phyloP scores from a whole-genome alignment of 2,888 invertebrate genomes.

The Lobophora halterata region DNA sequence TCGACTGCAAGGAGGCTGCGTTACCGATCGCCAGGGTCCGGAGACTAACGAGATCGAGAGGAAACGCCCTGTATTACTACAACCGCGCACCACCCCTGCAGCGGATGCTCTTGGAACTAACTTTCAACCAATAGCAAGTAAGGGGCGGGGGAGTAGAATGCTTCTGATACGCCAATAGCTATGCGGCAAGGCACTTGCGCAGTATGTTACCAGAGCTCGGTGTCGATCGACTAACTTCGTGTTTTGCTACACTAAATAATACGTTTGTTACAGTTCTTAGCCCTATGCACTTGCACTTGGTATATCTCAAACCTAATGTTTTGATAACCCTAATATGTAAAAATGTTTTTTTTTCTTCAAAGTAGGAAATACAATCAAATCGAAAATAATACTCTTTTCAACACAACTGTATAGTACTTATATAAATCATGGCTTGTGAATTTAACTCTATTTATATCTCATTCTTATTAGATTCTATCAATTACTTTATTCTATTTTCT shows the following conservation, averaged over 20 bases:
- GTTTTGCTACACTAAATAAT: neutral
- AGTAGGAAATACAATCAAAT: neutral
- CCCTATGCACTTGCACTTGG: constrained; percentile 6
- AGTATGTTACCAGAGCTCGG: neutral
- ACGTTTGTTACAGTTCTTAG: neutral
- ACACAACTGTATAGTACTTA: no score
- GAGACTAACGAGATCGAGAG: constrained; percentile 4
- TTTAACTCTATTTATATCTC: no score
- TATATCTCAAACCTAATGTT: constrained; percentile 6
- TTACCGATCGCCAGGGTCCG: constrained; percentile 1
- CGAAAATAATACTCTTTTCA: no score
- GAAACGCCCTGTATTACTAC: neutral
- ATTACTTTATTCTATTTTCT: no score
- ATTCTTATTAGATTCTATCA: no score
- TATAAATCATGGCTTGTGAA: no score
- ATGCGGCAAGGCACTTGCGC: constrained; percentile 6
- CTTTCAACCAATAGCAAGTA: constrained; percentile 1
- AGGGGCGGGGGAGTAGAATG: neutral
- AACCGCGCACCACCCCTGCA: constrained; percentile 8
- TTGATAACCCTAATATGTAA: no score
- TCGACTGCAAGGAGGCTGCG: constrained; percentile 5
- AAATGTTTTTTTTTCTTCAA: neutral
- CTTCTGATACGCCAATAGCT: constrained; percentile 1
- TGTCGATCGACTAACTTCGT: constrained; percentile 4
- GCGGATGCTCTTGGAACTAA: constrained; percentile 10